A percentile compares a stretch with the other conserved stretches of the same genome.
Evolutionary conservation across 2,113 vertebrate species (phyloP).

Genomic region (Neogale vison): DNA sequence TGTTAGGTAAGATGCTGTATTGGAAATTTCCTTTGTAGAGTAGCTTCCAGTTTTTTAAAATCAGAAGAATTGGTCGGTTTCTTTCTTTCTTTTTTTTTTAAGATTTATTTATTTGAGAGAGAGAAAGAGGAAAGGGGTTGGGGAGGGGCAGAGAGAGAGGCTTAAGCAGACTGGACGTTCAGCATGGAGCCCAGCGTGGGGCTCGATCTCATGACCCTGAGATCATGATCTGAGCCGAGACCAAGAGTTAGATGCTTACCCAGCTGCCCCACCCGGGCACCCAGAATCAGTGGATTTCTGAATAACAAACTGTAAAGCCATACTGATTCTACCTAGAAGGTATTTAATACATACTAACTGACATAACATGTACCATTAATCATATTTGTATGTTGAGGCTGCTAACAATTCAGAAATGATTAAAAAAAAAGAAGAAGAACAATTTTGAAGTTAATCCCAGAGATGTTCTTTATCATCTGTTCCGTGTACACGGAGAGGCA

Average conservation of each 20-base stretch:
- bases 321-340: not conserved
- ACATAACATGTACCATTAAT: not conserved
- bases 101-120: not conserved
- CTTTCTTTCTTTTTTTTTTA: not conserved
- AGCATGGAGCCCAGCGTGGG: not conserved
- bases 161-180: not conserved
- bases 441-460: not conserved
- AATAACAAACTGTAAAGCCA: not conserved
- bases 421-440: not conserved
- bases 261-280: not conserved
- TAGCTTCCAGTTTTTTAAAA: conserved; percentile 5
- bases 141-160: not conserved
- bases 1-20: not conserved
- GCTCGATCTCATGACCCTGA: not conserved
- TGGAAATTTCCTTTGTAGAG: conserved; percentile 3
- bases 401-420: not conserved
- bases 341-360: not conserved
- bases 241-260: not conserved
- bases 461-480: not conserved
- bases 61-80: not conserved
- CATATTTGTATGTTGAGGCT: not conserved
- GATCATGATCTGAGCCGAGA: not conserved
- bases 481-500: not conserved
- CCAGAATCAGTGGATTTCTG: not conserved
- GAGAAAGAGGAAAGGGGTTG: not conserved